Evolutionary conservation across 2,797 vertebrate species (phyloP).

Genomic region (Mormyrops boulengeri): DNA sequence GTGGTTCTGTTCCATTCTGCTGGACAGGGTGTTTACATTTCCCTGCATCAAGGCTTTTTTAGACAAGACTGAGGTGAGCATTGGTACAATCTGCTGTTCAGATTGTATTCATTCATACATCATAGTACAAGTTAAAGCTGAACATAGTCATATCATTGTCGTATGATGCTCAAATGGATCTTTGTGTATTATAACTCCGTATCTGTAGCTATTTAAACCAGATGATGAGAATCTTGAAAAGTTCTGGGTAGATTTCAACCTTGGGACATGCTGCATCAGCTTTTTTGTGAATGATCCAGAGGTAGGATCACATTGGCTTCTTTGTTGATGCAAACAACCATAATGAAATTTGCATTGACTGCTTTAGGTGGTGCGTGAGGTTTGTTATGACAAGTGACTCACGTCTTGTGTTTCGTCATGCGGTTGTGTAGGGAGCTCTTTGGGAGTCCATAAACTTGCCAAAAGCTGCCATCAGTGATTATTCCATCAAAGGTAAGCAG

Average conservation of each 20-base stretch:
- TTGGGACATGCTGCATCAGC: slow-evolving; percentile 69
- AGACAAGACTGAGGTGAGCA: slow-evolving; percentile 68
- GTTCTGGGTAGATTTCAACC: slow-evolving; percentile 92
- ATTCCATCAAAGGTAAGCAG: slow-evolving; percentile 56
- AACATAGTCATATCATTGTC: not conserved
- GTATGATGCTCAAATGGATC: not conserved
- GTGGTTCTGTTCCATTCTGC: not conserved
- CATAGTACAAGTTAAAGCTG: not conserved
- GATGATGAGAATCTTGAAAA: slow-evolving; percentile 72
- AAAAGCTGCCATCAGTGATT: slow-evolving; percentile 58
- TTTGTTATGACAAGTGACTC: not conserved
- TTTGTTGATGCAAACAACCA: not conserved
- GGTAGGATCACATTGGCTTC: slow-evolving; percentile 51
- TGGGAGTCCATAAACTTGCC: slow-evolving; percentile 75
- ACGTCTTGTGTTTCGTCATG: not conserved
- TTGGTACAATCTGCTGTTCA: not conserved
- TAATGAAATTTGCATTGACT: not conserved
- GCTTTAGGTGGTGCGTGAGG: not conserved
- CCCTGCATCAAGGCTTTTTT: slow-evolving; percentile 73
- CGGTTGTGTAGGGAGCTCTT: slow-evolving; percentile 57
- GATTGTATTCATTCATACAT: not conserved
- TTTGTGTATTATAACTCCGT: not conserved
- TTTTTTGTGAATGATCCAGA: slow-evolving; percentile 76
- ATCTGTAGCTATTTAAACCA: slow-evolving; percentile 71
- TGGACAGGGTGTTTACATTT: slow-evolving; percentile 75